A percentile compares a stretch with the other conserved stretches of the same genome.
Evolutionary conservation across 2,797 vertebrate species (phyloP).

Genomic region (Coracias cyanogaster): DNA sequence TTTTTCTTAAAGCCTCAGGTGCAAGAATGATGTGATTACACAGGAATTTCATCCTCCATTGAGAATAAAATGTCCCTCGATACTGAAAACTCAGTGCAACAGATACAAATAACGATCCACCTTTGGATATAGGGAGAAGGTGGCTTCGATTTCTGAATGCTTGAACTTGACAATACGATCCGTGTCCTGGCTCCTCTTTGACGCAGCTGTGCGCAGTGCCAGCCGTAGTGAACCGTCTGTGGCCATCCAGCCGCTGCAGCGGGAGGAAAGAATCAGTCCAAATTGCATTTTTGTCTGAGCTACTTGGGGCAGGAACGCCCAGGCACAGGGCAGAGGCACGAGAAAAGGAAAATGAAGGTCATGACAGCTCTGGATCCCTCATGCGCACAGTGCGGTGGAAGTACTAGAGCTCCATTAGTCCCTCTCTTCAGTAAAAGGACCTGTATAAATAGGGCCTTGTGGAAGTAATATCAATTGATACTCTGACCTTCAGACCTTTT

Average conservation of each 20-base stretch:
- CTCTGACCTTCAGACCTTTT: not conserved
- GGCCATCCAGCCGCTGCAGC: not conserved
- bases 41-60: conserved; percentile 12
- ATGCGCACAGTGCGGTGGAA: not conserved
- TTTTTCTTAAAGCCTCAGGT: conserved; percentile 51
- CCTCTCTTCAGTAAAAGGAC: not conserved
- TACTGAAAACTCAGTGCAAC: not conserved
- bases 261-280: not conserved
- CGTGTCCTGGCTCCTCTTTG: not conserved
- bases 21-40: not conserved
- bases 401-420: not conserved
- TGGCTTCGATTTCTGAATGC: not conserved
- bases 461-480: not conserved
- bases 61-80: not conserved
- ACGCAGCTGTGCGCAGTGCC: fast-evolving
- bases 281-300: not conserved
- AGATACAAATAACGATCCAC: not conserved
- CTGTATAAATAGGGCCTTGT: not conserved
- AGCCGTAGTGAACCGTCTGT: not conserved
- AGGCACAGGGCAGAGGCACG: not conserved
- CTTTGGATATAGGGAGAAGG: not conserved
- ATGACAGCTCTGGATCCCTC: not conserved
- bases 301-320: fast-evolving
- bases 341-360: not conserved
- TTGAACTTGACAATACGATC: not conserved